These are phyloP conservation scores for Idaea biselata DNA, from an alignment of 2,888 invertebrate species.

Conservation along the genomic window DNA sequence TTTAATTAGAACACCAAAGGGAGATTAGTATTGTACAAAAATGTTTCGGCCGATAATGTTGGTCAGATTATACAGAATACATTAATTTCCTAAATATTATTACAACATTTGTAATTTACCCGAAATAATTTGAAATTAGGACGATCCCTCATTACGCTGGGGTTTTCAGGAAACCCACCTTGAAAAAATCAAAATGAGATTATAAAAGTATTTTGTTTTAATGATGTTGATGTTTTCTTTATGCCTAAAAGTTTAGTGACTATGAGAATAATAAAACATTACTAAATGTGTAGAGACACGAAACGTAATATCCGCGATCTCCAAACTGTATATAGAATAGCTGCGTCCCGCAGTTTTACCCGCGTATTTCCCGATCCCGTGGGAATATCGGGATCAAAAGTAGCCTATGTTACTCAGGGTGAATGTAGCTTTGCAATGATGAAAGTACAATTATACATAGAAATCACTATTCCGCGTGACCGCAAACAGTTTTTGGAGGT, in stretches of 20 bases:
- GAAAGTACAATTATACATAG: too few species aligned
- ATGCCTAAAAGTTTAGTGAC: not conserved
- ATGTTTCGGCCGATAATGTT: not conserved
- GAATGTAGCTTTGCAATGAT: too few species aligned
- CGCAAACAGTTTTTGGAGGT: too few species aligned
- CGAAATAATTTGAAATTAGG: not conserved
- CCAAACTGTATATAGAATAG: too few species aligned
- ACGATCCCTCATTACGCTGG: not conserved
- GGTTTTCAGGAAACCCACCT: not conserved
- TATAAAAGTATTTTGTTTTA: not conserved
- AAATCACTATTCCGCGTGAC: too few species aligned
- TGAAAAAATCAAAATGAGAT: not conserved
- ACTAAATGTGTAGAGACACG: too few species aligned
- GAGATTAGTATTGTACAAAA: not conserved
- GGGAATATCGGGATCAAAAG: too few species aligned
- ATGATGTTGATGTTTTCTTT: not conserved
- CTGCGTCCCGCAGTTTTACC: too few species aligned
- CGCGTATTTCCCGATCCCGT: too few species aligned
- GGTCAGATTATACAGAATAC: not conserved
- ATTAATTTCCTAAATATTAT: not conserved
- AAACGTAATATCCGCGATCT: too few species aligned
- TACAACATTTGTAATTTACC: not conserved
- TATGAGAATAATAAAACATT: too few species aligned
- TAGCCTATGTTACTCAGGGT: too few species aligned
- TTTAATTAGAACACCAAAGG: not conserved